A percentile compares a stretch with the other conserved stretches of the same genome.
These are phyloP conservation scores for Halcyon leucocephala DNA, from an alignment of 2,797 vertebrate genomes.

Conservation along the genomic window DNA sequence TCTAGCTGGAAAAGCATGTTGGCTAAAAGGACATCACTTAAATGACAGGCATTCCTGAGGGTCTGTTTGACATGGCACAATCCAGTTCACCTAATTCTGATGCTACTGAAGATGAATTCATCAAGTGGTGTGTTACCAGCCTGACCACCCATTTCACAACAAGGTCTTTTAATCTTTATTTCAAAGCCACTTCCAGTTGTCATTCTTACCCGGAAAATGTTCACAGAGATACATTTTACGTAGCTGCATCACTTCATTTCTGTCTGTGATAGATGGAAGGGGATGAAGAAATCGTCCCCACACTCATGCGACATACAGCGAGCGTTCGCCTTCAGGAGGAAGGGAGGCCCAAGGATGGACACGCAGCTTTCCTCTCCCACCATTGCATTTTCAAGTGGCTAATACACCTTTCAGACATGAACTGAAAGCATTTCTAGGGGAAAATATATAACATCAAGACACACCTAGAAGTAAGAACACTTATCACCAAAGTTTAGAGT, in stretches of 20 bases:
- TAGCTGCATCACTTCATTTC: neutral
- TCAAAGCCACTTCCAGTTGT: neutral
- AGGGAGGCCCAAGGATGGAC: too few relatives aligned
- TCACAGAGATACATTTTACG: neutral
- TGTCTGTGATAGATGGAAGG: fast-evolving
- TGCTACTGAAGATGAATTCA: neutral
- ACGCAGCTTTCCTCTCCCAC: neutral
- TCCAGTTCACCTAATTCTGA: neutral
- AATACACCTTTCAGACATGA: neutral
- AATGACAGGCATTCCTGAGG: neutral
- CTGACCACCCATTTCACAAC: neutral
- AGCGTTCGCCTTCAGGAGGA: neutral
- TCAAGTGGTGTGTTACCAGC: neutral
- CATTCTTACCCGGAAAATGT: neutral
- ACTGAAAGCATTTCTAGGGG: neutral
- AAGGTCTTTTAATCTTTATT: neutral
- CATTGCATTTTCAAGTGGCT: neutral
- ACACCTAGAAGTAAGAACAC: neutral
- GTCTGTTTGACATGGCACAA: neutral
- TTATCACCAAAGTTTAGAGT: neutral
- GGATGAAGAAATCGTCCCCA: neutral
- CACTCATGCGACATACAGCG: fast-evolving
- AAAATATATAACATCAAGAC: neutral
- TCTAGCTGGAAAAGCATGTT: neutral
- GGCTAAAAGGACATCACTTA: neutral